Evolutionary conservation across 1,140 invertebrate genomes (phyloP), one percentile per base, ranked within the genome.

Genomic region (Brachionus plicatilis): DNA sequence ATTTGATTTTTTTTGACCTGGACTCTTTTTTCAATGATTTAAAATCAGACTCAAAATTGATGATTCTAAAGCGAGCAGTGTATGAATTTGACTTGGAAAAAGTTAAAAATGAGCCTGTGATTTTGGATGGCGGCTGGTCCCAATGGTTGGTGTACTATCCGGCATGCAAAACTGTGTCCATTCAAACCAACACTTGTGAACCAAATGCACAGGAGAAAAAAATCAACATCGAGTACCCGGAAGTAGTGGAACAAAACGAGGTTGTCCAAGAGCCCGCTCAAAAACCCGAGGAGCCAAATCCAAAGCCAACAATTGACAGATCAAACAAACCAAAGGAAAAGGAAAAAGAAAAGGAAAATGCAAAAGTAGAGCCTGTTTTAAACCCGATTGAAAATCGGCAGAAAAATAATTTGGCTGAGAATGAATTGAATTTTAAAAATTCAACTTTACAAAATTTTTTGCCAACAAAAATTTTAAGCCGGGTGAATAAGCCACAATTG

Each of bases 81-180:
- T 76, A 27, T 24, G 72, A 76, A 50, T 76, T 14, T 17, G 72
- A 76, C 50, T 27, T 50, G 5, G 79, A 65, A n/a, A 82, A 65
- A 68, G 53, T 66, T 9, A 82, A 68, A 82, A 65, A 60, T 47
- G 79, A 82, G 17, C 79, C 79, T 12, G 33, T 68, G 4, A 82
- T 82, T 65, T 47, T 82, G 33, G 79, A 82, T 14, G 79, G 79
- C 5, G 79, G 79, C 20, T 82, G 79, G 79, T 60, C 56, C 12
- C 50, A 47, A 33, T 82, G 79, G 79, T 3, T 43, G 6, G 3
- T 65, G 9, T 60, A 65, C 43, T 82, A 82, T 82, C 79, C 79
- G 33, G 79, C 41, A 17, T 68, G 53, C 29, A 68, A 76, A 50
- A 50, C 72, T 24, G 17, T 27, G 9, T 14, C 7, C n/a, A 43